phyloP scores from a whole-genome alignment of 1,140 invertebrate species.

The Elymnias hypermnestra region DNA sequence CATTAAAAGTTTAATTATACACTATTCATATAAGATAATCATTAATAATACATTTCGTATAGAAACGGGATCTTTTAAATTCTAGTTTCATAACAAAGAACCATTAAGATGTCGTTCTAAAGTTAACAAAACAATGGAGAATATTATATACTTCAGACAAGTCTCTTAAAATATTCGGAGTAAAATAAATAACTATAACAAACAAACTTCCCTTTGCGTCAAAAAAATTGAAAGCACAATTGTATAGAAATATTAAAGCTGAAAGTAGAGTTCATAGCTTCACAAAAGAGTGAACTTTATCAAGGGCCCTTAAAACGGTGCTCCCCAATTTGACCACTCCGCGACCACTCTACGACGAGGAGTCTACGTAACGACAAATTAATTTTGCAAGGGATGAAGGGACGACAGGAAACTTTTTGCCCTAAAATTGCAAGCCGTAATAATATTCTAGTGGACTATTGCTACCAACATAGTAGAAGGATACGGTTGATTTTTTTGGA shows the following conservation, averaged over 20 bases:
- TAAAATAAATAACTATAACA: neutral
- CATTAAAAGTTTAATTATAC: no score
- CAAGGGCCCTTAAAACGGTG: neutral
- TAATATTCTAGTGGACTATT: neutral
- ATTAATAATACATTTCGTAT: no score
- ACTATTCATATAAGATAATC: no score
- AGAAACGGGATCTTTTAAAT: no score
- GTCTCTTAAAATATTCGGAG: no score
- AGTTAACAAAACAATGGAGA: neutral
- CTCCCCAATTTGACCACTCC: slow-evolving; percentile 4
- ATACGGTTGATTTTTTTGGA: no score
- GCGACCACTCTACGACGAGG: neutral
- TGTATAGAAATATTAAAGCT: neutral
- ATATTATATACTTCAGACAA: neutral
- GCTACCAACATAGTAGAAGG: no score
- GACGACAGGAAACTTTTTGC: neutral
- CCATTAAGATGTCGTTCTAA: no score
- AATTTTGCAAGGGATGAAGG: slow-evolving; percentile 1
- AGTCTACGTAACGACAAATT: slow-evolving; percentile 2
- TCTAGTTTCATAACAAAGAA: no score
- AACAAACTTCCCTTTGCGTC: neutral
- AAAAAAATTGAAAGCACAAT: neutral
- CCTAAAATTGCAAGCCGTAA: neutral
- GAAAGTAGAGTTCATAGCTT: neutral
- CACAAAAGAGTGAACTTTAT: neutral